phyloP scores from a whole-genome alignment of 1,140 invertebrate genomes.

The Eurosta solidaginis region DNA sequence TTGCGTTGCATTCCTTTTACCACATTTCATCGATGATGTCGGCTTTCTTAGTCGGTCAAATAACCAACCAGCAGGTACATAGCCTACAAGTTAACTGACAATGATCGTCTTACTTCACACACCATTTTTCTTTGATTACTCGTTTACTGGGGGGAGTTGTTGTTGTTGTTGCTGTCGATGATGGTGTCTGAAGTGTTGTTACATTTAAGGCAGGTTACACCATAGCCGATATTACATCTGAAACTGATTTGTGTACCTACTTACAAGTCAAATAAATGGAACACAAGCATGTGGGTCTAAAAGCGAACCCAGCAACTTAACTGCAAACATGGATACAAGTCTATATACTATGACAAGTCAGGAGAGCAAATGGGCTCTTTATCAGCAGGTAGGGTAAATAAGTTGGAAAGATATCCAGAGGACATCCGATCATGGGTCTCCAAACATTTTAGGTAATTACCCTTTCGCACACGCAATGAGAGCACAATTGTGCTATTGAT shows the following conservation, averaged over 20 bases:
- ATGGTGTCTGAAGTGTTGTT: not conserved
- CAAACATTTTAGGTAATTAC: too few species aligned
- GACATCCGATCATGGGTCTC: too few species aligned
- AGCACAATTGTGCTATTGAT: too few species aligned
- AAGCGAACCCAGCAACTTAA: not conserved
- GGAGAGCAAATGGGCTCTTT: not conserved
- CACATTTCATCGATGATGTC: not conserved
- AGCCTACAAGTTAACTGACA: constrained; percentile 9
- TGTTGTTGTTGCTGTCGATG: not conserved
- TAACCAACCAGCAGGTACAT: not conserved
- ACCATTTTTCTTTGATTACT: not conserved
- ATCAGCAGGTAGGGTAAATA: not conserved
- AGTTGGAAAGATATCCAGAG: too few species aligned
- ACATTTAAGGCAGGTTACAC: not conserved
- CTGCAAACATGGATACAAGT: not conserved
- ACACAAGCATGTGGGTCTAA: not conserved
- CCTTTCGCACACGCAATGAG: too few species aligned
- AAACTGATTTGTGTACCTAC: not conserved
- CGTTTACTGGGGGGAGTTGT: not conserved
- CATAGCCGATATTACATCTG: not conserved
- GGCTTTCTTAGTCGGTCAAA: constrained; percentile 18
- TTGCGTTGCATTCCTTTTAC: not conserved
- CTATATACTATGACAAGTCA: not conserved
- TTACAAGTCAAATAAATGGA: not conserved
- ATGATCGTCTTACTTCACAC: not conserved